Percentiles rank a stretch among this genome's conserved stretches.
phyloP scores from a whole-genome alignment of 2,888 invertebrate genomes.

The Acanthococcus lagerstroemiae region DNA sequence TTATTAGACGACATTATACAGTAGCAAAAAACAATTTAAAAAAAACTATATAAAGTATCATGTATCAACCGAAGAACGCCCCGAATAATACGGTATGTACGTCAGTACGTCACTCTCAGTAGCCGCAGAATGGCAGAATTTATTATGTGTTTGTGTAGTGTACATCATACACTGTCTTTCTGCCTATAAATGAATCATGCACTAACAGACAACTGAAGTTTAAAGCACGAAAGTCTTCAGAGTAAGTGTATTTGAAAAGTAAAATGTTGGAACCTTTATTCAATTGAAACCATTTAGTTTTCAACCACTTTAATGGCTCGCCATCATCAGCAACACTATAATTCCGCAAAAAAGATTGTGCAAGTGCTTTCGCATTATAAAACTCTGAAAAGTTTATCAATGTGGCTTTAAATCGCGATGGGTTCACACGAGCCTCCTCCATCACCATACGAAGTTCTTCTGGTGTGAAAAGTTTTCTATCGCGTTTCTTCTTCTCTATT shows the following conservation, averaged over 20 bases:
- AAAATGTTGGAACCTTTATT: not conserved
- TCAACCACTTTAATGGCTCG: not conserved
- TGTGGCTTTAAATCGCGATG: not conserved
- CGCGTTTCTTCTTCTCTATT: not conserved
- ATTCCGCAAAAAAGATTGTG: not conserved
- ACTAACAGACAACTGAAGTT: too few species aligned
- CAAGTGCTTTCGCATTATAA: not conserved
- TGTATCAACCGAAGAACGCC: too few species aligned
- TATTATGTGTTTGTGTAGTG: too few species aligned
- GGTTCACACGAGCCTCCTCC: not conserved
- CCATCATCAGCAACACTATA: not conserved
- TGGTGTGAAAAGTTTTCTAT: not conserved
- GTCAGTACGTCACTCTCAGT: too few species aligned
- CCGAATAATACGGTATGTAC: too few species aligned
- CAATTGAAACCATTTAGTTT: not conserved
- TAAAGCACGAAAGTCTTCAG: not conserved
- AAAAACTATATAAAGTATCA: too few species aligned
- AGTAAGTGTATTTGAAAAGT: not conserved
- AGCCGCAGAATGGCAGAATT: too few species aligned
- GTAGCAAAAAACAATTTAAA: too few species aligned
- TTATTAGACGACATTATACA: too few species aligned
- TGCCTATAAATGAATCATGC: too few species aligned
- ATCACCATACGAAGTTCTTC: not conserved
- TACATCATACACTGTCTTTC: too few species aligned
- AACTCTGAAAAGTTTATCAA: not conserved